Base-by-base conservation (phyloP, 2,888 invertebrate species). In the Acheta domesticus region DNA sequence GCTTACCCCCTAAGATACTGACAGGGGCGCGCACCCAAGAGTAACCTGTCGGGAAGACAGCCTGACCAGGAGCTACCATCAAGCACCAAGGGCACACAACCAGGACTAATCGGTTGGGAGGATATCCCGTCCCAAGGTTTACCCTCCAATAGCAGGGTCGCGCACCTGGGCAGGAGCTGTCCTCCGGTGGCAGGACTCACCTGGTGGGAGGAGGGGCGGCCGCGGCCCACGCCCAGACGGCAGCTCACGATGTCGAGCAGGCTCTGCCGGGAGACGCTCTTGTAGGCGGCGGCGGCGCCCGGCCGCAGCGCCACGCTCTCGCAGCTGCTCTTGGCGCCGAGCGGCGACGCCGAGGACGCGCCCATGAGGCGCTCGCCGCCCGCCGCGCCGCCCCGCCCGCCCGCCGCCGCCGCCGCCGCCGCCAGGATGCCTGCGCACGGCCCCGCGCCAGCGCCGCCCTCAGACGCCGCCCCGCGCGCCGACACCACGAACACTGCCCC, bases 231-330 rank as follows among this genome's bases (percentile, higher is more conserved):
- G 85, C 93, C 93, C 89, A 94, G 91, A 87, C 94, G 93, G 87
- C 93, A 93, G 87, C 93, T 93, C 88, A 94, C 93, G 87, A 95
- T 87, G 87, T 92, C 91, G 84, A 92, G 86, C 80, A 92, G 89
- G 84, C 91, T 91, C 86, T 91, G 91, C 84, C 89, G 88, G 76
- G 91, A 91, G 77, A 90, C 89, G 79, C 91, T 90, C 85, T 89
- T 89, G 79, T 87, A 86, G 79, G 87, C 86, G 83, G 87, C 85
- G 84, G 87, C 80, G 83, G 87, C 85, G 84, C 87, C 80, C 49
- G 83, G 84, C 80, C 84, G 87, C 81, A 88, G 86, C 83, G 88
- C 79, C 20, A 80, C 80, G 76, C 82, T 88, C 84, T 89, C 89
- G 80, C 87, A 86, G 84, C 89, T 88, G 83, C 86, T 85, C 84